phyloP scores from a whole-genome alignment of 1,140 invertebrate species.

The Tyrophagus putrescentiae region DNA sequence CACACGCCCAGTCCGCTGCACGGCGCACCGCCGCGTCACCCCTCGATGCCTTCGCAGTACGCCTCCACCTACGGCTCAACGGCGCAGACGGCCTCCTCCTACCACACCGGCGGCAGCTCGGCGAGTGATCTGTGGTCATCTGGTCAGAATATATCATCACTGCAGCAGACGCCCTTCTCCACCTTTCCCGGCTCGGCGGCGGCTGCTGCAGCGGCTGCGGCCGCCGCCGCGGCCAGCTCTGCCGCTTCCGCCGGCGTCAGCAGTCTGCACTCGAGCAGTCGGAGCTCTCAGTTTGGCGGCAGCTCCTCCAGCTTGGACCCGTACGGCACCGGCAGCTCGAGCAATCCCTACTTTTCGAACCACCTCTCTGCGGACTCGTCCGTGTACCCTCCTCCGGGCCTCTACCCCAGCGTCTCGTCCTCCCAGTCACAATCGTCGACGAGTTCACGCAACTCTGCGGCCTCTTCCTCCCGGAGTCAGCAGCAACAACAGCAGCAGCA shows the following conservation, averaged over 20 bases:
- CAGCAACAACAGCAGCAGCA: constrained; percentile 12
- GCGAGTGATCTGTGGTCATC: constrained; percentile 21
- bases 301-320: not conserved
- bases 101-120: not conserved
- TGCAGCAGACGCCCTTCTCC: constrained; percentile 20
- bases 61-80: not conserved
- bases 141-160: constrained; percentile 11
- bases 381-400: not conserved
- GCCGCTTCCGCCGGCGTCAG: not conserved
- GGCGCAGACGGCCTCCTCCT: not conserved
- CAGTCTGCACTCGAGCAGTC: not conserved
- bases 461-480: not conserved
- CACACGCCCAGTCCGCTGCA: constrained; percentile 15
- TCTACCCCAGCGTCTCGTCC: not conserved
- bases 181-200: not conserved
- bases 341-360: not conserved
- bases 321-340: constrained; percentile 6
- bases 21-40: not conserved
- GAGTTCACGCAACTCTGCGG: not conserved
- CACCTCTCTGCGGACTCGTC: not conserved
- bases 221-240: not conserved
- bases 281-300: not conserved
- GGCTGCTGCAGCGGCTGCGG: not conserved
- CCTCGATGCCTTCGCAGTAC: constrained; percentile 18
- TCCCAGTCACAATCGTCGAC: not conserved